These are phyloP conservation scores for Sitta europaea DNA, from an alignment of 2,113 vertebrate genomes.

Conservation along the genomic window DNA sequence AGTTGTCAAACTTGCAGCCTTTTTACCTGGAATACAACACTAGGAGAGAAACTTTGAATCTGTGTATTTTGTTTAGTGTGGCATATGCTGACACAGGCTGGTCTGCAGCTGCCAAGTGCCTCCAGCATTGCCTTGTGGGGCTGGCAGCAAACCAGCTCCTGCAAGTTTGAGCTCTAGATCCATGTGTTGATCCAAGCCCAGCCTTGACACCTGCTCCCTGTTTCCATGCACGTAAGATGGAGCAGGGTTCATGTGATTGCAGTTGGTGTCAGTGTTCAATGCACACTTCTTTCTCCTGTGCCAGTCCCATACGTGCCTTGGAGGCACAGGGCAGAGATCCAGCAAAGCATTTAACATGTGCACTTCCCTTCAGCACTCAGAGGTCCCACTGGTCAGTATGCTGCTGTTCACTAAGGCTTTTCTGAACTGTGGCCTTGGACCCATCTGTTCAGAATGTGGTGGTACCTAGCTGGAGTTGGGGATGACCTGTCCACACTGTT, in stretches of 20 bases:
- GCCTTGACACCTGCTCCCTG: neutral
- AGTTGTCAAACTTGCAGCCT: neutral
- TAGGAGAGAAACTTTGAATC: neutral
- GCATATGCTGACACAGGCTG: neutral
- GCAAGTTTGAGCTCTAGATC: neutral
- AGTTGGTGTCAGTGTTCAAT: neutral
- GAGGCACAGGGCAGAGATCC: neutral
- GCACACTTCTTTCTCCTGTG: neutral
- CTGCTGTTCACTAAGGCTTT: neutral
- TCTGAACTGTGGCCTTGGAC: neutral
- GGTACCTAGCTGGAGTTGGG: neutral
- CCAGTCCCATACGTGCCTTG: neutral
- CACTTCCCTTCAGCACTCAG: neutral
- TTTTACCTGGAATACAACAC: neutral
- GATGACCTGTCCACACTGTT: neutral
- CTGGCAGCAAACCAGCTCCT: conserved; percentile 1
- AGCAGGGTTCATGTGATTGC: neutral
- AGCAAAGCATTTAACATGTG: neutral
- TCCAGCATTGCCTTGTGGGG: neutral
- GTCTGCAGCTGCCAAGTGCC: neutral
- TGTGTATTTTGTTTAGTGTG: neutral
- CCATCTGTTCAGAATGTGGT: neutral
- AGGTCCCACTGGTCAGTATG: neutral
- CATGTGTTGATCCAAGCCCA: neutral
- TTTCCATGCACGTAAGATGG: neutral